Conservation (phyloP, 2,113 vertebrate genomes). For the Pseudopodoces humilis region DNA sequence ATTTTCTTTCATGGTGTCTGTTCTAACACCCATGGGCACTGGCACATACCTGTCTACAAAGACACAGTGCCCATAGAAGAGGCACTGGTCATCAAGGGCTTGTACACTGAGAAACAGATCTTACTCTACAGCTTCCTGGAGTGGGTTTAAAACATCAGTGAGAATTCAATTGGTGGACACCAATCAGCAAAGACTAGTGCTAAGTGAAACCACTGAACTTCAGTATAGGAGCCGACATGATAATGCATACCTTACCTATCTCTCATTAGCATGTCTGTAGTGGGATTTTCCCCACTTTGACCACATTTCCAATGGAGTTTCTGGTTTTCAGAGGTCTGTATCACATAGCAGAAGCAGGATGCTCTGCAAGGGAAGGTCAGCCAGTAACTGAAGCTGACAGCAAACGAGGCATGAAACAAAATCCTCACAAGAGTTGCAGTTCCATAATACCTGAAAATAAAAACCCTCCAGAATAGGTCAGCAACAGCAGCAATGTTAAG, state of each 20-base stretch:
- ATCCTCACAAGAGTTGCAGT: background rate
- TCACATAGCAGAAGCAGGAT: background rate
- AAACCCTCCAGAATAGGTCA: background rate
- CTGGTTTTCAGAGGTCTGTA: background rate
- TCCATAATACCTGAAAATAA: background rate
- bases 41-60: background rate
- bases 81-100: background rate
- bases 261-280: background rate
- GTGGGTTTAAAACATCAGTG: background rate
- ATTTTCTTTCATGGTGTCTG: background rate
- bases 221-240: background rate
- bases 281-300: background rate
- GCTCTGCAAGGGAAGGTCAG: background rate
- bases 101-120: background rate
- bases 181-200: background rate
- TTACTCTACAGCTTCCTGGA: background rate
- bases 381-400: background rate
- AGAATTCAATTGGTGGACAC: background rate
- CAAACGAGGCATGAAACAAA: background rate
- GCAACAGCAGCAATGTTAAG: background rate
- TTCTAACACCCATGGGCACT: background rate
- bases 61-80: background rate
- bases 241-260: background rate
- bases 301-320: background rate
- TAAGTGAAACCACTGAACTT: background rate